phyloP scores from a whole-genome alignment of 2,113 vertebrate genomes.

The Chinchilla lanigera region DNA sequence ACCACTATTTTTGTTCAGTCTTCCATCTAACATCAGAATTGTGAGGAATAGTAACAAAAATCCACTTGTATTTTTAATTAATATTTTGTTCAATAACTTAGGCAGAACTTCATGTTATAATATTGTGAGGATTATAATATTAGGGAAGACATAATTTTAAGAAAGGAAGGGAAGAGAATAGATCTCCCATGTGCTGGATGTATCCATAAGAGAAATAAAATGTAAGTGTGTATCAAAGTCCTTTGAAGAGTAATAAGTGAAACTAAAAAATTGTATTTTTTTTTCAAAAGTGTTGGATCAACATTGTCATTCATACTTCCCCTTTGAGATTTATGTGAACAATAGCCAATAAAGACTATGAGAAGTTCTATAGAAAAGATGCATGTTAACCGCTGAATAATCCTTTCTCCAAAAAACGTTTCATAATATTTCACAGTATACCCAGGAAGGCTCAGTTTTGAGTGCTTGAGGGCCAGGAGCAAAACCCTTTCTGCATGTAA shows the following conservation, averaged over 20 bases:
- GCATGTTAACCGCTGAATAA: not conserved
- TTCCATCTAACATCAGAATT: constrained; percentile 36
- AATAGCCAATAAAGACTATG: not conserved
- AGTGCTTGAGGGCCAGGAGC: not conserved
- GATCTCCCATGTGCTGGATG: not conserved
- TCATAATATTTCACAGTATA: not conserved
- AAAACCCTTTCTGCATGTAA: not conserved
- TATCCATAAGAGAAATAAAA: constrained; percentile 3
- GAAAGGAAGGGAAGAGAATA: not conserved
- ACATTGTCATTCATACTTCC: not conserved
- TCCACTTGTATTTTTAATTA: not conserved
- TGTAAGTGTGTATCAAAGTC: not conserved
- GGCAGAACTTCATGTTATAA: not conserved
- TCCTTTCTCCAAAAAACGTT: not conserved
- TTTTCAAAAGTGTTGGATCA: not conserved
- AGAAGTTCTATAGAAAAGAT: not conserved
- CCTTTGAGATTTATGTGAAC: not conserved
- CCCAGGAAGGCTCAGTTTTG: not conserved
- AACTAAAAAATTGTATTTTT: not conserved
- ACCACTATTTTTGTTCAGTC: not conserved
- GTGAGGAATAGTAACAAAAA: not conserved
- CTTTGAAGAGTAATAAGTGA: not conserved
- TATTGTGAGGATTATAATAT: not conserved
- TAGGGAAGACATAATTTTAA: not conserved
- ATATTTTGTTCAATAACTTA: constrained; percentile 31